These are phyloP conservation scores for Baryphthengus martii DNA, from an alignment of 2,113 vertebrate species.

Conservation along the genomic window DNA sequence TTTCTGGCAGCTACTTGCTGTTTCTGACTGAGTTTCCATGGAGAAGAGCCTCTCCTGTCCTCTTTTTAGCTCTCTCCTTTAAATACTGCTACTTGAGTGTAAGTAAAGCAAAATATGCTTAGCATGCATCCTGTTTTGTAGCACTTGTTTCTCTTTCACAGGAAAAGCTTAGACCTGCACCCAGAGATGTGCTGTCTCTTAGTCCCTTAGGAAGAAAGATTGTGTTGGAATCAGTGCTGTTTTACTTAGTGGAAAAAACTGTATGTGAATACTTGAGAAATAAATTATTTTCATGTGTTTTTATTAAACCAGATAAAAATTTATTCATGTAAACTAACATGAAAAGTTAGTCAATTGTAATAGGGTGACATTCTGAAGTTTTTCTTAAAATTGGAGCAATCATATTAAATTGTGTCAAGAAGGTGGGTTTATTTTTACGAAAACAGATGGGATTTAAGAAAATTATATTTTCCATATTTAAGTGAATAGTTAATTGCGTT, in stretches of 20 bases:
- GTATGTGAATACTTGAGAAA: neutral
- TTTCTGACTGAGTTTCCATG: neutral
- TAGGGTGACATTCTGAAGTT: neutral
- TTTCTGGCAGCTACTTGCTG: neutral
- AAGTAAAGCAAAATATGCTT: neutral
- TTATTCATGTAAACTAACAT: rapidly evolving
- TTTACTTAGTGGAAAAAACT: neutral
- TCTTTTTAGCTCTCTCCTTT: neutral
- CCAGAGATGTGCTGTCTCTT: neutral
- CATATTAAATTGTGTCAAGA: neutral
- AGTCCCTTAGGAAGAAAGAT: neutral
- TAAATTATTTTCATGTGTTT: neutral
- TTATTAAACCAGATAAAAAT: neutral
- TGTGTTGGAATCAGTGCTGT: neutral
- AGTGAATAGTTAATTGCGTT: neutral
- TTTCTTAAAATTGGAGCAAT: neutral
- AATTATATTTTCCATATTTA: neutral
- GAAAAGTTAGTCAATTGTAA: neutral
- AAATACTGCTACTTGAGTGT: neutral
- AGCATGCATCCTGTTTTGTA: neutral
- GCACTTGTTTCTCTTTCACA: neutral
- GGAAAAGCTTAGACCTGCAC: neutral
- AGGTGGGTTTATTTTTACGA: neutral
- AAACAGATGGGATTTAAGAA: neutral
- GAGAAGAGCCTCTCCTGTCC: neutral